Base-by-base conservation (phyloP, 2,797 vertebrate species). In the Coregonus sp. region DNA sequence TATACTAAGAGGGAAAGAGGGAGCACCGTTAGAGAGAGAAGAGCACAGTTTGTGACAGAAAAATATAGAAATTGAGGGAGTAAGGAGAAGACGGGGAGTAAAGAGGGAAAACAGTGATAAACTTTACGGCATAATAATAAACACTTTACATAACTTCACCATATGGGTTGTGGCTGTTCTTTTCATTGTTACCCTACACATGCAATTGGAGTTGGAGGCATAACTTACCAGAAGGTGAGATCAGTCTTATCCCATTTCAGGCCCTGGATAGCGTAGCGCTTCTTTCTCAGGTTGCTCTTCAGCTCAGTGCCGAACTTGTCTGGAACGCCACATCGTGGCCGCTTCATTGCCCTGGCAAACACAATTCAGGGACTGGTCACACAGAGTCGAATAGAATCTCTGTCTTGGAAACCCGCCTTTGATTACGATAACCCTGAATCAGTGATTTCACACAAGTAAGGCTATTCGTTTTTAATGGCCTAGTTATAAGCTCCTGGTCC, bases 281-380 rank as follows among this genome's bases (percentile, higher is more conserved):
- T 97, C 86, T 92, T 95, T 83, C 97, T 94, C 77, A 98, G 93
- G 81, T 97, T 98, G 89, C 93, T 97, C 88, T 98, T 98, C 80
- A 98, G 92, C 88, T 97, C 96, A 0, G 96, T 89, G 47, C 97
- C 97, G 79, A 98, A 98, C 85, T 97, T 97, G 86, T 98, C 97
- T 0, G 97, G 97, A 70, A 98, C 97, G 0, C 97, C 97, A 68
- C 97, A 98, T 72, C 97, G 96, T 1, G 97, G 94, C 0, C 88
- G 91, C 69, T 79, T 89, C 97, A 98, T 98, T 80, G 97, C 96
- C 86, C 97, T 98, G 90, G 54, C 74, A 78, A 84, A 86, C 72
- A 86, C 20, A 72, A 77, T 16, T 79, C 73, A 75, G 1, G 5
- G n/a, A 78, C 31, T 25, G 2, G 69, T 87, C 63, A 87, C 25